Evolutionary conservation across 2,113 vertebrate species (phyloP), one percentile per base, ranked within the genome.

Genomic region (Anarhynchus alexandrinus): DNA sequence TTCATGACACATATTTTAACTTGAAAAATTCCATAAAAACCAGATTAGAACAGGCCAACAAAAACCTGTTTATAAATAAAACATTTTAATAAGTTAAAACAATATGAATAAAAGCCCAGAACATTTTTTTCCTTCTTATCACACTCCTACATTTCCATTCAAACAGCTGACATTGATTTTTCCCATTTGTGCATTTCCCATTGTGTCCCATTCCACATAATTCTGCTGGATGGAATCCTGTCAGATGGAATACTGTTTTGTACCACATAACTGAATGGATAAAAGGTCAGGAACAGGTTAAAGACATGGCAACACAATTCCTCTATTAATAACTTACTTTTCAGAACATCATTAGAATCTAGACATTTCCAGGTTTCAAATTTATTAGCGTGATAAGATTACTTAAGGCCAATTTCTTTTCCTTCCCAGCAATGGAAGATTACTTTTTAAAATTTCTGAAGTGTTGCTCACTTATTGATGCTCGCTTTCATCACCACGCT

Each of bases 131-230:
- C 95, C 94, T 93, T 94, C 85, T 96, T 95, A 97, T 98, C 97
- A 97, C 80, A 97, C 90, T 97, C 96, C 85, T 82, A 95, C 67
- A 96, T 97, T 97, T 96, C 90, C 90, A 97, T 79, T 98, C 91
- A 91, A 96, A 95, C 97, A 98, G 96, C 96, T 98, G 97, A 97
- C 94, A 94, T 36, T 97, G 89, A 98, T 98, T 97, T 97, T 94
- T 96, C 78, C 93, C 96, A 90, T 96, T 98, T 96, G 92, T 94
- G 69, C 95, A 96, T 10, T 70, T 27, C 47, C 67, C 47, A 51
- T 51, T 70, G 12, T 49, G n/a, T 51, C 25, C 34, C 47, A 36
- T 51, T 94, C 95, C 96, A 98, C 91, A 91, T 96, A 97, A 97
- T 69, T 93, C 85, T 80, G 71, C 43, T 86, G 79, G 88, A 79